Percentiles rank a stretch among this genome's conserved stretches.
Evolutionary conservation across 2,797 vertebrate species (phyloP).

Genomic region (Gymnocypris eckloni): DNA sequence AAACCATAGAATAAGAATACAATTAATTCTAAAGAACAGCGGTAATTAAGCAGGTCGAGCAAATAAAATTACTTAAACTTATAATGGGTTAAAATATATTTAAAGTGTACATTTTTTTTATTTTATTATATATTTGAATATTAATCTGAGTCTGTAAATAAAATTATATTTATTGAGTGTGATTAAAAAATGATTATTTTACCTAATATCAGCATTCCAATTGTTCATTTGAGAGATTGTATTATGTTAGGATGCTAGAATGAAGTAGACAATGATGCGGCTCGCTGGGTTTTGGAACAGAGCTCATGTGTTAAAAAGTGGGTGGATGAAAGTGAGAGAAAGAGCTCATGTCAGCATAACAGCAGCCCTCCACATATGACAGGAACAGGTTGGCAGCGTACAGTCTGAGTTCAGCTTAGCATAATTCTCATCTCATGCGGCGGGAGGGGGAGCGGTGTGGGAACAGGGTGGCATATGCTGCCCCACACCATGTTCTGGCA

Average conservation of each 20-base stretch:
- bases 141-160: background rate
- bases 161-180: background rate
- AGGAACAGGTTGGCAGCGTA: background rate
- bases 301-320: background rate
- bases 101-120: no score
- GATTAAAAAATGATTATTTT: background rate
- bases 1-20: no score
- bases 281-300: background rate
- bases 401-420: constrained; percentile 3
- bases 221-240: background rate
- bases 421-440: constrained; percentile 8
- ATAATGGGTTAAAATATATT: no score
- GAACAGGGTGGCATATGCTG: constrained; percentile 51
- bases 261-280: background rate
- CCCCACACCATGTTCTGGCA: constrained; percentile 39
- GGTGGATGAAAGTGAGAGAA: background rate
- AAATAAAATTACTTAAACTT: no score
- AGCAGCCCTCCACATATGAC: background rate
- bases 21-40: no score
- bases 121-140: no score
- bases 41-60: no score
- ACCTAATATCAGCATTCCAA: background rate
- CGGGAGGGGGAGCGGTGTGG: background rate
- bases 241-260: background rate
- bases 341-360: background rate